Conservation (phyloP, 2,888 invertebrate genomes). For the Ormyrus thymus region DNA sequence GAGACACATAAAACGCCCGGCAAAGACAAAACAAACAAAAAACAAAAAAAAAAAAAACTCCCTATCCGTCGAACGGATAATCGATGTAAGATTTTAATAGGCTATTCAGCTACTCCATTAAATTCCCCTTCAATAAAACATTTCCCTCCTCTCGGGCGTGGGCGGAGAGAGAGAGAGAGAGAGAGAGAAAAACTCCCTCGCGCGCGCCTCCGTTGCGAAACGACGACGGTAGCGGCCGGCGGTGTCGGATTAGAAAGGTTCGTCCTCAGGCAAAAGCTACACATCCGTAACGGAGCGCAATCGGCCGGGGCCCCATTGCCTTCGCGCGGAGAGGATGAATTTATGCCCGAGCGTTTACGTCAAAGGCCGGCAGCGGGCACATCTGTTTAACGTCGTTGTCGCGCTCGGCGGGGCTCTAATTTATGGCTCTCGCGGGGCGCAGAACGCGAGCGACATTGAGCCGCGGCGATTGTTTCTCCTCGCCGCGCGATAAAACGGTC, state of each 20-base stretch:
- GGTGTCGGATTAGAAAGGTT: slow-evolving; percentile 4
- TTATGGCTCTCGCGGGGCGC: slow-evolving; percentile 67
- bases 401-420: slow-evolving; percentile 62
- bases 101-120: slow-evolving; percentile 30
- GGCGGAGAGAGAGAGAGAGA: neutral
- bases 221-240: neutral
- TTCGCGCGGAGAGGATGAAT: slow-evolving; percentile 64
- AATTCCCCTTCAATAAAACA: neutral
- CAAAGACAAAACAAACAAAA: neutral
- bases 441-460: slow-evolving; percentile 48
- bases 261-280: neutral
- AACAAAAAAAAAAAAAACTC: too few species aligned
- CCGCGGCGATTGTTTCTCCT: neutral
- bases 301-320: too few species aligned
- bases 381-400: slow-evolving; percentile 68
- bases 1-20: neutral
- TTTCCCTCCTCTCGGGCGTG: too few species aligned
- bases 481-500: neutral
- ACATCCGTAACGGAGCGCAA: too few species aligned
- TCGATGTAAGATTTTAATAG: slow-evolving; percentile 12
- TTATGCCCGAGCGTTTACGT: slow-evolving; percentile 69
- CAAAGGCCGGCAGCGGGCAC: slow-evolving; percentile 66
- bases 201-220: neutral
- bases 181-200: too few species aligned
- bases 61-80: neutral